Percentiles rank a stretch among this genome's conserved stretches.
These are phyloP conservation scores for Tauraco hartlaubi DNA, from an alignment of 2,797 vertebrate species.

Conservation along the genomic window DNA sequence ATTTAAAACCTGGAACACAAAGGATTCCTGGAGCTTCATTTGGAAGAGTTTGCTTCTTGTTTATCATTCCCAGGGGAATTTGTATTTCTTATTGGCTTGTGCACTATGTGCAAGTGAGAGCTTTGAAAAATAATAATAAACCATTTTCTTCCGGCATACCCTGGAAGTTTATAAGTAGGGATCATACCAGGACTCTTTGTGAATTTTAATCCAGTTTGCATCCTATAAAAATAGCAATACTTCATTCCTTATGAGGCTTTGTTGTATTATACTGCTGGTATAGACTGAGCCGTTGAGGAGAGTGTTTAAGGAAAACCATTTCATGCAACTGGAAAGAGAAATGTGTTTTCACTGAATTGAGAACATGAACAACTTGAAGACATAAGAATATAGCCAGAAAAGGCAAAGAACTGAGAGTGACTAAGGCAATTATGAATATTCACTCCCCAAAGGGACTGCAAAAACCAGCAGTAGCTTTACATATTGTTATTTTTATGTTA, in stretches of 20 bases:
- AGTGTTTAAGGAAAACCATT: neutral
- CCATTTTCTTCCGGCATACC: conserved; percentile 7
- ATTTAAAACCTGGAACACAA: neutral
- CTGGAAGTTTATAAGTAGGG: neutral
- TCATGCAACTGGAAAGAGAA: neutral
- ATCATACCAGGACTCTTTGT: neutral
- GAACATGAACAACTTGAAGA: neutral
- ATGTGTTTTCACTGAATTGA: neutral
- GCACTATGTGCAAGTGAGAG: neutral
- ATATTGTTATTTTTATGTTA: neutral
- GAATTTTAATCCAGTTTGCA: conserved; percentile 39
- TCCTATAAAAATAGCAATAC: conserved; percentile 23
- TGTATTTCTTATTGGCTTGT: neutral
- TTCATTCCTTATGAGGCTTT: neutral
- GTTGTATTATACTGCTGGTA: neutral
- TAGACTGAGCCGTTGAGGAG: neutral
- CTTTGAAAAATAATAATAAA: neutral
- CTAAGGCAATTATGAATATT: conserved; percentile 31
- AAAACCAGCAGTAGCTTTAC: neutral
- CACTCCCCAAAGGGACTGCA: neutral
- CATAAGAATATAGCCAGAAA: neutral
- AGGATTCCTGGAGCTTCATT: neutral
- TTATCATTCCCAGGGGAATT: neutral
- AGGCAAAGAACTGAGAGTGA: neutral
- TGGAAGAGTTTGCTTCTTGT: neutral